phyloP scores from a whole-genome alignment of 2,888 invertebrate genomes.

The Stenodema calcarata region DNA sequence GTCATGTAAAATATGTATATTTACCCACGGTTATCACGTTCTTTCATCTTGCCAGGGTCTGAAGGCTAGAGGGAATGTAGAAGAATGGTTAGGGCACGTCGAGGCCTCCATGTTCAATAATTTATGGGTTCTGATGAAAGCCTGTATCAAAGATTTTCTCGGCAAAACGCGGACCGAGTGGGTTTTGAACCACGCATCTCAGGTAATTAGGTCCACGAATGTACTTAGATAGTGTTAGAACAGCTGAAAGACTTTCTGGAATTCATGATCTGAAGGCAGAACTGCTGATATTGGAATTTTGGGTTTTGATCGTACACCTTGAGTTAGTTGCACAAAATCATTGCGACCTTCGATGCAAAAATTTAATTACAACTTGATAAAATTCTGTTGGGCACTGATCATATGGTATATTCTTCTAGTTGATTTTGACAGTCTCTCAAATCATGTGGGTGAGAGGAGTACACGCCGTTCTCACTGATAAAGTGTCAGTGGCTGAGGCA shows the following conservation, averaged over 20 bases:
- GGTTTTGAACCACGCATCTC: slow-evolving; percentile 77
- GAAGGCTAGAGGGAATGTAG: slow-evolving; percentile 88
- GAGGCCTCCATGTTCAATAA: slow-evolving; percentile 88
- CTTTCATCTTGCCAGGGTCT: slow-evolving; percentile 66
- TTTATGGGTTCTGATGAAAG: slow-evolving; percentile 77
- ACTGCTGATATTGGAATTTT: too few relatives aligned
- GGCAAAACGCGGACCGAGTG: slow-evolving; percentile 72
- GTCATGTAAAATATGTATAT: too few relatives aligned
- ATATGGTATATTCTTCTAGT: slow-evolving; percentile 62
- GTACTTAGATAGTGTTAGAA: neutral
- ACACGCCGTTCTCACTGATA: slow-evolving; percentile 69
- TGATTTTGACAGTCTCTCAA: slow-evolving; percentile 84
- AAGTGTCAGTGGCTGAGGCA: slow-evolving; percentile 29
- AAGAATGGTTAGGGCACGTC: slow-evolving; percentile 90
- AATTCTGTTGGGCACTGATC: neutral
- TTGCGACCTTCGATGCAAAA: too few relatives aligned
- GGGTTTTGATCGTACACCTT: too few relatives aligned
- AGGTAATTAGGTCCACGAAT: slow-evolving; percentile 65
- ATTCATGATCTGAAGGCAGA: too few relatives aligned
- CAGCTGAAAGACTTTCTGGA: neutral
- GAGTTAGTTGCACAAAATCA: too few relatives aligned
- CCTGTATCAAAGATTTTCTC: slow-evolving; percentile 73
- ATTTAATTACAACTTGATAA: too few relatives aligned
- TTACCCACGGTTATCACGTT: too few relatives aligned
- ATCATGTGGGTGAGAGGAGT: slow-evolving; percentile 87